Evolutionary conservation across 2,888 invertebrate genomes (phyloP), one percentile per base, ranked within the genome.

Genomic region (Anodontia alba): DNA sequence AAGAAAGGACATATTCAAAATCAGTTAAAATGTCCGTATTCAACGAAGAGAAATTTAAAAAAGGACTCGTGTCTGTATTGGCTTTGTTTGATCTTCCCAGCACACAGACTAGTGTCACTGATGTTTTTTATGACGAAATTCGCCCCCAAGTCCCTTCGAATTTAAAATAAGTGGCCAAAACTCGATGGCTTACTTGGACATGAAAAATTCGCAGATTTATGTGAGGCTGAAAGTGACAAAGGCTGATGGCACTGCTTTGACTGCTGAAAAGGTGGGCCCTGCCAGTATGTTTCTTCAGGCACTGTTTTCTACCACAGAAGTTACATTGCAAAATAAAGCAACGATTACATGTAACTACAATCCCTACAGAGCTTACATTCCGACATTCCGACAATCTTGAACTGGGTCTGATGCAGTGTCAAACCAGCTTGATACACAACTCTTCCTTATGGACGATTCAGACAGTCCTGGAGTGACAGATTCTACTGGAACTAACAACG

Each of bases 261-360:
- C 68, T 1, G 29, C 57, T 15, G 78, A 84, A 26, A 73, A 79
- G 54, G 79, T 87, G 29, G 84, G 80, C 17, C 84, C 83, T 15
- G 81, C 76, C 12, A 87, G 86, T 69, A 69, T 85, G 69, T 78
- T 87, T 71, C 68, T 82, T 8, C 83, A 78, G 67, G 70, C 80
- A n/a, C 36, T 87, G 77, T 87, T 87, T 84, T 77, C 78, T 15
- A 75, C 81, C 23, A 73, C 76, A 7, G 87, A 87, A 69, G 80
- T 87, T 1, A 77, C 81, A 20, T 62, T 87, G 42, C 87, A 87
- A 57, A 83, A 80, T 46, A 84, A 78, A 54, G 79, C 81, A 1
- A 66, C 80, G 0, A 70, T 84, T 15, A 82, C 84, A 8, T 26
- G 26, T 26, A 54, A 54, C 26, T 26, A 54, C 26, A 54, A 26